phyloP scores from a whole-genome alignment of 2,888 invertebrate genomes.

The Rosalia funebris region DNA sequence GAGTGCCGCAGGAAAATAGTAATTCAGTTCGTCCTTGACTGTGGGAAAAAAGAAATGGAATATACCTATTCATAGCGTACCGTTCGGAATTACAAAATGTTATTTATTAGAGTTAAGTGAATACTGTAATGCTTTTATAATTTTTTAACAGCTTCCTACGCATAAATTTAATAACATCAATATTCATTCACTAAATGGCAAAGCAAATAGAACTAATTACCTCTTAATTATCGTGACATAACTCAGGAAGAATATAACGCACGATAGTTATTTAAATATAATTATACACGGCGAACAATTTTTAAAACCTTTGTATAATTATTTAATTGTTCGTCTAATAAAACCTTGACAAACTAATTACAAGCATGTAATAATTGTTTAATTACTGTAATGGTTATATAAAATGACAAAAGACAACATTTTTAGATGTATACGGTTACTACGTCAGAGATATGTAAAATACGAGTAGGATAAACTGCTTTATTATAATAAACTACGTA shows the following conservation, averaged over 20 bases:
- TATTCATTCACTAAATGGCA: constrained; percentile 16
- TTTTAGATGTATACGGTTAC: neutral
- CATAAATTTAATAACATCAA: constrained; percentile 3
- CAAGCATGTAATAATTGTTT: constrained; percentile 38
- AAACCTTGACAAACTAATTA: constrained; percentile 45
- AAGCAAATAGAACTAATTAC: constrained; percentile 32
- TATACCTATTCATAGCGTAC: neutral
- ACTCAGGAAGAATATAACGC: constrained; percentile 27
- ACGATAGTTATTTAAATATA: constrained; percentile 35
- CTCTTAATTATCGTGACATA: constrained; percentile 39
- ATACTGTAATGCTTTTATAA: constrained; percentile 1
- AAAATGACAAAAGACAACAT: neutral
- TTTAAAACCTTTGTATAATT: constrained; percentile 42
- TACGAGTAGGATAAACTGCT: too few relatives aligned
- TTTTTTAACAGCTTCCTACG: constrained; percentile 22
- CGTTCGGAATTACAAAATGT: neutral
- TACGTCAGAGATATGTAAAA: too few relatives aligned
- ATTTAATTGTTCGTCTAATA: constrained; percentile 47
- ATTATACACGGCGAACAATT: constrained; percentile 43
- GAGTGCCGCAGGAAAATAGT: neutral
- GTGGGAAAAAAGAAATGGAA: neutral
- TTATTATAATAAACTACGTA: too few relatives aligned
- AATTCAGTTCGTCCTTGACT: constrained; percentile 1
- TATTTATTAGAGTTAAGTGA: constrained; percentile 1
- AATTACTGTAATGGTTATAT: constrained; percentile 26